These are phyloP conservation scores for Apus apus DNA, from an alignment of 2,113 vertebrate genomes.

Conservation along the genomic window DNA sequence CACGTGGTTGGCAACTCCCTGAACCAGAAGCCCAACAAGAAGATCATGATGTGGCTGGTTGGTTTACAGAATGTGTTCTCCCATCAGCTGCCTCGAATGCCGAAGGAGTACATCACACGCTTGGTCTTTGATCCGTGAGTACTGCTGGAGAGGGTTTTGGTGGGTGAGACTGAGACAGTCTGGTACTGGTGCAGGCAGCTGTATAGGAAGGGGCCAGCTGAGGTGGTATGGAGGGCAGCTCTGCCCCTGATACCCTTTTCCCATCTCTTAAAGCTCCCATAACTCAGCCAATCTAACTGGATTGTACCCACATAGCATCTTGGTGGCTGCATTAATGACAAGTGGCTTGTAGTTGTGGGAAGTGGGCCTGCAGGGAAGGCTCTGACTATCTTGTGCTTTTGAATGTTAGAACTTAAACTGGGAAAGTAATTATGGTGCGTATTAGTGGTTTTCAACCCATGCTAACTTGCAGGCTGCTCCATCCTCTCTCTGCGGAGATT, in stretches of 20 bases:
- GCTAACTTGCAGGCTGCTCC: neutral
- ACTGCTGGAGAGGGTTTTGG: neutral
- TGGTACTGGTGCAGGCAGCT: neutral
- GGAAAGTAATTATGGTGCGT: neutral
- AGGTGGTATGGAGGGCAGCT: neutral
- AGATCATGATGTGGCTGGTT: constrained; percentile 98
- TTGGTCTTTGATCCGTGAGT: constrained; percentile 98
- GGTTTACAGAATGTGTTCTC: constrained; percentile 98
- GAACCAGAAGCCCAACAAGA: constrained; percentile 96
- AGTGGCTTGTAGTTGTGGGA: neutral
- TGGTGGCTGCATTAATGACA: neutral
- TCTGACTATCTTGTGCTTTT: neutral
- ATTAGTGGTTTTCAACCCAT: neutral
- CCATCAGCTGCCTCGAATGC: constrained; percentile 97
- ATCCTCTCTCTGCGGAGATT: neutral
- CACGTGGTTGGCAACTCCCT: constrained; percentile 96
- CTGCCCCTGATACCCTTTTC: neutral
- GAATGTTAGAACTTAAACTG: neutral
- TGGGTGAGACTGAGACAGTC: neutral
- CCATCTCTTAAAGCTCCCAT: neutral
- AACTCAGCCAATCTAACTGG: neutral
- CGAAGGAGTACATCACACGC: constrained; percentile 97
- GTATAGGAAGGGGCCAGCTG: neutral
- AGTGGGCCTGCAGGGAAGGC: neutral
- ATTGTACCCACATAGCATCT: neutral